Evolutionary conservation across 2,113 vertebrate genomes (phyloP).

Genomic region (Amblyopsis rosae): DNA sequence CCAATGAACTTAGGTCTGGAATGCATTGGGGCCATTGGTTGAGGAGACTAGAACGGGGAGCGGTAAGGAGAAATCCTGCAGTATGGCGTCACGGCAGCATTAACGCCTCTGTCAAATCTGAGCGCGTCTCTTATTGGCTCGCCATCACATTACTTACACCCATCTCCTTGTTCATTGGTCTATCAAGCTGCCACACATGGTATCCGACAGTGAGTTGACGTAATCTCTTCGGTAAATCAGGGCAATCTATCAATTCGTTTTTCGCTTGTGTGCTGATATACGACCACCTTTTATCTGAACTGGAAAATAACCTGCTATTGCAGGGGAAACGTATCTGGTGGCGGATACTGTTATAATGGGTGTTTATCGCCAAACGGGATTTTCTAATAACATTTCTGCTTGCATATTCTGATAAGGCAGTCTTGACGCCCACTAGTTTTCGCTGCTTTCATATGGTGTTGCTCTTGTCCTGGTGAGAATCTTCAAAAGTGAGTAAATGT

Average conservation of each 20-base stretch:
- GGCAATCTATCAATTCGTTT: slow-evolving; percentile 68
- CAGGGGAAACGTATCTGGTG: slow-evolving; percentile 36
- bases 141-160: slow-evolving; percentile 8
- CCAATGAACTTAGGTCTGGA: slow-evolving; percentile 21
- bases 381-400: slow-evolving; percentile 50
- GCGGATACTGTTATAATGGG: slow-evolving; percentile 73
- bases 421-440: slow-evolving; percentile 54
- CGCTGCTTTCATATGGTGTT: slow-evolving; percentile 56
- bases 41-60: slow-evolving; percentile 53
- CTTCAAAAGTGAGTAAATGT: slow-evolving; percentile 68
- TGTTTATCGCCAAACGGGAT: slow-evolving; percentile 62
- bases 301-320: slow-evolving; percentile 31
- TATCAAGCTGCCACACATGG: slow-evolving; percentile 38
- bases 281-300: slow-evolving; percentile 39
- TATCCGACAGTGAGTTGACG: slow-evolving; percentile 73
- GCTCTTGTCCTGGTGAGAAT: slow-evolving; percentile 29
- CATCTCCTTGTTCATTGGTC: slow-evolving; percentile 51
- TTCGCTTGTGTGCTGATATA: slow-evolving; percentile 52
- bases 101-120: not conserved
- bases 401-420: slow-evolving; percentile 65
- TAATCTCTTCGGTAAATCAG: slow-evolving; percentile 80
- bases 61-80: slow-evolving; percentile 77
- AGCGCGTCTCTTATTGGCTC: slow-evolving; percentile 53
- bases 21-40: slow-evolving; percentile 12
- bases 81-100: slow-evolving; percentile 75